Conservation (phyloP, 2,888 invertebrate species). For the Oscheius sp. region DNA sequence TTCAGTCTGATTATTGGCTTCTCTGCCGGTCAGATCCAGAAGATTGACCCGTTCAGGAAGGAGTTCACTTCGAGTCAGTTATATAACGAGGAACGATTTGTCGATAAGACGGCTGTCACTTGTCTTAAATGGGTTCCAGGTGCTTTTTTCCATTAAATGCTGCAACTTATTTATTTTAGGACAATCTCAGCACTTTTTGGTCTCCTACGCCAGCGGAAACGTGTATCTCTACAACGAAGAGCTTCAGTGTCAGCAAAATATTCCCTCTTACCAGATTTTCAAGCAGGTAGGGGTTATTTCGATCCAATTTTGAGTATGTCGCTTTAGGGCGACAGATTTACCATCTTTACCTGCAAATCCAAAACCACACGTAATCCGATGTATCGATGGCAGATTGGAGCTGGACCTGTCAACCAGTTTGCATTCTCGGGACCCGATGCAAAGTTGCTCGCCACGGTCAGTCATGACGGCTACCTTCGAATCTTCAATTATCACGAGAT, state of each 20-base stretch:
- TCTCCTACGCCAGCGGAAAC: conserved; percentile 93
- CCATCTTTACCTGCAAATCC: conserved; percentile 93
- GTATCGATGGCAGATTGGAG: conserved; percentile 80
- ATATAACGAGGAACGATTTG: conserved; percentile 94
- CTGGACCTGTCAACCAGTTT: conserved; percentile 87
- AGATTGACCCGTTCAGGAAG: conserved; percentile 95
- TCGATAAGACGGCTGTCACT: conserved; percentile 93
- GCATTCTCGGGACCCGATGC: conserved; percentile 92
- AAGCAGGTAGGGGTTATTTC: conserved; percentile 60
- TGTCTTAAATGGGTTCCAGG: conserved; percentile 97
- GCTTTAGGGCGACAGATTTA: conserved; percentile 85
- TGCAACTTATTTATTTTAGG: conserved; percentile 72
- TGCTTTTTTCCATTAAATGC: background rate
- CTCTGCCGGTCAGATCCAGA: conserved; percentile 96
- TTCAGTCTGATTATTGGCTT: conserved; percentile 94
- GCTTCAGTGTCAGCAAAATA: conserved; percentile 87
- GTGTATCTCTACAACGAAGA: conserved; percentile 98
- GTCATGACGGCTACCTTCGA: conserved; percentile 87
- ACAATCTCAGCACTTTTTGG: conserved; percentile 90
- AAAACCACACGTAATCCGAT: conserved; percentile 95
- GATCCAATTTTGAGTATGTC: background rate
- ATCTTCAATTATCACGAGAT: conserved; percentile 97
- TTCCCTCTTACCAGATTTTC: conserved; percentile 87
- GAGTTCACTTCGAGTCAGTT: conserved; percentile 86
- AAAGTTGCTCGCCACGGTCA: conserved; percentile 90